Conservation (phyloP, 2,113 vertebrate species). For the Rhabdomys dilectus region DNA sequence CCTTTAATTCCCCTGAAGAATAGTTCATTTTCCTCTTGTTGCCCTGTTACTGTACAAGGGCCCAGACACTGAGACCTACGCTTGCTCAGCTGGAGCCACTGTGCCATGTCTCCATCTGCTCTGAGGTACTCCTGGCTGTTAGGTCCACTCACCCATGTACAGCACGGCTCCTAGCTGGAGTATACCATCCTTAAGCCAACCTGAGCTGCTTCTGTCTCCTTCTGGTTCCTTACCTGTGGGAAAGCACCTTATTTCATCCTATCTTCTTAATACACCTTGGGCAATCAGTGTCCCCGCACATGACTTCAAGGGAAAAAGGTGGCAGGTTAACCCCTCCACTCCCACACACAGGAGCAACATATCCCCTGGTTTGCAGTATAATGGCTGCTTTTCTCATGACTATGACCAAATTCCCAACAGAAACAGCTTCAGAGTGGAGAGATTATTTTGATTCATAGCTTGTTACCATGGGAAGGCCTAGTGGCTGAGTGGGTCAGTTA, state of each 20-base stretch:
- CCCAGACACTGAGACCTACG: not conserved
- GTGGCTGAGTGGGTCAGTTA: not conserved
- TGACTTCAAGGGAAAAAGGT: not conserved
- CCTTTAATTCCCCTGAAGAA: not conserved
- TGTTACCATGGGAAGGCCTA: not conserved
- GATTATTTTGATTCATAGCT: not conserved
- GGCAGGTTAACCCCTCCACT: not conserved
- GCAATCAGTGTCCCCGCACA: not conserved
- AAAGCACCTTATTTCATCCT: not conserved
- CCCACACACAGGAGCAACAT: not conserved
- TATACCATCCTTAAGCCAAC: not conserved
- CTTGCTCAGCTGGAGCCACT: not conserved
- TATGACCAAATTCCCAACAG: not conserved
- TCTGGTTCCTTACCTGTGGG: not conserved
- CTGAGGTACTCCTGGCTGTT: not conserved
- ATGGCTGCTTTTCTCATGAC: not conserved
- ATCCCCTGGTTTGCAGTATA: not conserved
- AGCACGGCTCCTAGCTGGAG: not conserved
- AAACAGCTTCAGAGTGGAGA: not conserved
- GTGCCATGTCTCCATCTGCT: not conserved
- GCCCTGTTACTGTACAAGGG: not conserved
- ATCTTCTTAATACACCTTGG: not conserved
- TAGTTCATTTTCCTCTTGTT: not conserved
- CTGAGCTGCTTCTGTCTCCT: not conserved
- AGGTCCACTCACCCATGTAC: not conserved